Conservation (phyloP, 1,140 invertebrate genomes). For the Rhyzopertha dominica region DNA sequence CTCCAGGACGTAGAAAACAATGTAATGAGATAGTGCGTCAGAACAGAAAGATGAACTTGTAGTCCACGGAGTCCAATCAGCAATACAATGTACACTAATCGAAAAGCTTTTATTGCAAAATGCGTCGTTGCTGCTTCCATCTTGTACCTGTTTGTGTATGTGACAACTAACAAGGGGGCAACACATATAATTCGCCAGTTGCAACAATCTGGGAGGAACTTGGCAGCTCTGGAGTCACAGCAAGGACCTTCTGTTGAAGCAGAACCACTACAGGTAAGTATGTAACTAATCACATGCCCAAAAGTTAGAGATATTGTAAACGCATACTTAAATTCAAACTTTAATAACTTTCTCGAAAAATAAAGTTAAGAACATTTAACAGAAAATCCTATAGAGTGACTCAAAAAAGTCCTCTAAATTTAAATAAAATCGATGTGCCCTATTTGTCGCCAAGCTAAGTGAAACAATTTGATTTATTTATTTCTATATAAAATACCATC, state of each 20-base stretch:
- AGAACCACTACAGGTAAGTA: too few relatives aligned
- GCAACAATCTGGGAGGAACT: conserved; percentile 40
- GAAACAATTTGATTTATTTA: too few relatives aligned
- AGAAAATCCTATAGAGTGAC: too few relatives aligned
- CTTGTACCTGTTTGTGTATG: conserved; percentile 34
- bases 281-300: too few relatives aligned
- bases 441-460: too few relatives aligned
- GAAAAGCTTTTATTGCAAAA: conserved; percentile 38
- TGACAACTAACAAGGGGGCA: conserved; percentile 30
- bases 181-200: conserved; percentile 36
- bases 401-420: too few relatives aligned
- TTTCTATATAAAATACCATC: too few relatives aligned
- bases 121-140: conserved; percentile 27
- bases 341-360: too few relatives aligned
- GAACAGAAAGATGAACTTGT: background rate
- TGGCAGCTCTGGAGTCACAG: conserved; percentile 36
- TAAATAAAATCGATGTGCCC: too few relatives aligned
- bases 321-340: too few relatives aligned
- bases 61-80: background rate
- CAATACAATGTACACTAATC: conserved; percentile 35
- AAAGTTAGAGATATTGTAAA: too few relatives aligned
- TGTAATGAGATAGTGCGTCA: background rate
- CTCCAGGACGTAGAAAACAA: conserved; percentile 36
- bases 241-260: conserved; percentile 7
- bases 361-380: too few relatives aligned